Conservation (phyloP, 2,888 invertebrate genomes). For the Rosalia funebris region DNA sequence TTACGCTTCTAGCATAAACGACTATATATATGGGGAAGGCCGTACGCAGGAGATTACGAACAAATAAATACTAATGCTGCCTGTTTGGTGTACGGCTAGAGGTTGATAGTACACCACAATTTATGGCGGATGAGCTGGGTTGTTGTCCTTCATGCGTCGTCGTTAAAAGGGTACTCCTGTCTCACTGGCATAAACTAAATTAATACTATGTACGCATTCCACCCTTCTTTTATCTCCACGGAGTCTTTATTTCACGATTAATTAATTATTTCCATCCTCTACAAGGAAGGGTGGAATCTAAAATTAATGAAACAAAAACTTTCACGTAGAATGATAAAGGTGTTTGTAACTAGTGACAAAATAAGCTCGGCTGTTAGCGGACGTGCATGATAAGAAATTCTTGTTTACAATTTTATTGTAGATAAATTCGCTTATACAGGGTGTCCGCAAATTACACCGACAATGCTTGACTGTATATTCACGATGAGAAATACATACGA, state of each 20-base stretch:
- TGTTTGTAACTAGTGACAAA: no score
- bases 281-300: conserved; percentile 1
- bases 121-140: conserved; percentile 26
- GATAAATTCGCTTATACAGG: no score
- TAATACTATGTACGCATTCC: conserved; percentile 20
- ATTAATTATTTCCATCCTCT: conserved; percentile 12
- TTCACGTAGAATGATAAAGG: neutral
- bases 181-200: conserved; percentile 25
- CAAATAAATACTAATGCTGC: conserved; percentile 31
- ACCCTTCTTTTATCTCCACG: conserved; percentile 11
- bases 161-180: conserved; percentile 27
- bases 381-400: no score
- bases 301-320: conserved; percentile 3
- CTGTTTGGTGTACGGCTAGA: conserved; percentile 14
- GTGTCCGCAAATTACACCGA: no score
- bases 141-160: conserved; percentile 20
- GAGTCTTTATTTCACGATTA: conserved; percentile 14
- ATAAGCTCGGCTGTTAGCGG: no score
- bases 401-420: no score
- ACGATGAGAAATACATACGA: no score
- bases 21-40: neutral
- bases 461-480: no score
- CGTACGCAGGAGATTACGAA: conserved; percentile 14
- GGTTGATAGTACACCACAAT: conserved; percentile 28
- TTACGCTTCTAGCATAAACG: conserved; percentile 2